phyloP scores from a whole-genome alignment of 2,888 invertebrate genomes.

The Pelosia muscerda region DNA sequence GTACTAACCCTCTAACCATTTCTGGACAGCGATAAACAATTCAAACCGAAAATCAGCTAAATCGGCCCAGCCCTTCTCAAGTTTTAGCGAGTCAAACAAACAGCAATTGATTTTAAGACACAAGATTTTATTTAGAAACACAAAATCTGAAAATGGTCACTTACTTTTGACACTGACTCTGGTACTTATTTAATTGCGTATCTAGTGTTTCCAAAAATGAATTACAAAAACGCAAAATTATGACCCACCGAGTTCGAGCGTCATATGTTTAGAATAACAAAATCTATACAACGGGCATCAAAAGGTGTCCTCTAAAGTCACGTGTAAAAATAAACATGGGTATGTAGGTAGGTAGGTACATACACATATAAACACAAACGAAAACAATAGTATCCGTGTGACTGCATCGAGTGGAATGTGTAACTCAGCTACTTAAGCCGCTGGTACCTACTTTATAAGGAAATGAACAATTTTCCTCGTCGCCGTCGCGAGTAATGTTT shows the following conservation, averaged over 20 bases:
- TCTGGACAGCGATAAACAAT: no score
- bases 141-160: no score
- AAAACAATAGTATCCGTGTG: slow-evolving; percentile 31
- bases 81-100: no score
- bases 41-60: no score
- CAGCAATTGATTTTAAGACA: no score
- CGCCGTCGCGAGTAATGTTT: slow-evolving; percentile 37
- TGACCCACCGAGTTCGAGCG: not conserved
- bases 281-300: not conserved
- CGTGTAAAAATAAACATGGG: not conserved
- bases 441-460: slow-evolving; percentile 47
- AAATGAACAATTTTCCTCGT: slow-evolving; percentile 55
- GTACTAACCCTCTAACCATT: no score
- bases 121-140: no score
- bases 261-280: not conserved
- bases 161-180: no score
- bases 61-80: no score
- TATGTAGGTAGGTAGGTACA: not conserved
- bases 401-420: slow-evolving; percentile 37
- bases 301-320: not conserved
- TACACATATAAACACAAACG: slow-evolving; percentile 15
- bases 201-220: not conserved
- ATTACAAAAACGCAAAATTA: not conserved
- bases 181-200: no score
- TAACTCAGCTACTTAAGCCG: slow-evolving; percentile 36